Evolutionary conservation across 1,140 invertebrate genomes (phyloP).

Genomic region (Homarus americanus): DNA sequence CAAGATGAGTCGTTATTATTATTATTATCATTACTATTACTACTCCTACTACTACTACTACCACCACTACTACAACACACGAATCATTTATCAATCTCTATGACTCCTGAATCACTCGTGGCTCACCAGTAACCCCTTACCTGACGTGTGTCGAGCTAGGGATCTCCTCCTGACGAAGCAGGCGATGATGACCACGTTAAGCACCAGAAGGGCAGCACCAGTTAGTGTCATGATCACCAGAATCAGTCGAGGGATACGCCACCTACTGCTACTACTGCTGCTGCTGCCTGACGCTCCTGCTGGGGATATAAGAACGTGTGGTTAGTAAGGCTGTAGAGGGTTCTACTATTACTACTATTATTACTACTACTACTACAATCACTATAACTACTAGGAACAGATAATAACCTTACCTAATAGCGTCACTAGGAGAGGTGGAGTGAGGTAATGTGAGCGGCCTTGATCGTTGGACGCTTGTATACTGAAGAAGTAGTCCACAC

Average conservation of each 20-base stretch:
- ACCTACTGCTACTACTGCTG: neutral
- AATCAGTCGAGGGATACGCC: slow-evolving; percentile 35
- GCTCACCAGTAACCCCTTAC: neutral
- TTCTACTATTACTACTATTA: neutral
- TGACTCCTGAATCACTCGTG: neutral
- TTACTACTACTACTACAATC: neutral
- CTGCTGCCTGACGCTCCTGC: neutral
- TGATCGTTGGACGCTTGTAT: slow-evolving; percentile 92
- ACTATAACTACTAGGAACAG: too few species aligned
- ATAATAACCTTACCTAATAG: slow-evolving; percentile 25
- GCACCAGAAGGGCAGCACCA: slow-evolving; percentile 36
- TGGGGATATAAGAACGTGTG: neutral
- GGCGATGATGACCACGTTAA: slow-evolving; percentile 59
- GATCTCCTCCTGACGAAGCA: slow-evolving; percentile 45
- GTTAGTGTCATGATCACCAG: slow-evolving; percentile 57
- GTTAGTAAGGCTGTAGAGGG: neutral
- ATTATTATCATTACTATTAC: too few species aligned
- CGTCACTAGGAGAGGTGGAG: slow-evolving; percentile 16
- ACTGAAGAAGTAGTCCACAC: slow-evolving; percentile 92
- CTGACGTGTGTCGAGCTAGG: slow-evolving; percentile 8
- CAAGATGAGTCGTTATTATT: too few species aligned
- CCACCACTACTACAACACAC: too few species aligned
- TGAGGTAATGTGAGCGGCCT: slow-evolving; percentile 87
- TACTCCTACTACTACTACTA: too few species aligned
- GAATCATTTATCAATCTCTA: too few species aligned